A percentile compares a stretch with the other conserved stretches of the same genome.
Conservation (phyloP, 2,888 invertebrate genomes). For the Tetragonula carbonaria region DNA sequence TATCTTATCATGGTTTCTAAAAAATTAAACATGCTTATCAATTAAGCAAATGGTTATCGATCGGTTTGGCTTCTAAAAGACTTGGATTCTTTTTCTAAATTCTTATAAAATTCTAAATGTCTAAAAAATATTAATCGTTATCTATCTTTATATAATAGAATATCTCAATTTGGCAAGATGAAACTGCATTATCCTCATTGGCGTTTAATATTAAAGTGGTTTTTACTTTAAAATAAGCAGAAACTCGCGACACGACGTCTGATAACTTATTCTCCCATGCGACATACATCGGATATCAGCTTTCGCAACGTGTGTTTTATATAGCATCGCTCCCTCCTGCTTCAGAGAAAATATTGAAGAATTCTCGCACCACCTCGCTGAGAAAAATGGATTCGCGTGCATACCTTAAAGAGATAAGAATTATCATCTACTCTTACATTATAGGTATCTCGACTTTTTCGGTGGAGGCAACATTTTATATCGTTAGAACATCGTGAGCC, state of each 20-base stretch:
- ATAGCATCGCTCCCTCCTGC: constrained; percentile 40
- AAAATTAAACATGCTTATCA: too few species aligned
- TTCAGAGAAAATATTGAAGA: constrained; percentile 60
- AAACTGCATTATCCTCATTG: constrained; percentile 34
- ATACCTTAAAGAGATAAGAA: constrained; percentile 60
- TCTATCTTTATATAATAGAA: neutral
- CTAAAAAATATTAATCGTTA: too few species aligned
- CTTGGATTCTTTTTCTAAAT: too few species aligned
- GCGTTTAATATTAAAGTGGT: constrained; percentile 40
- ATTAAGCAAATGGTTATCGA: too few species aligned
- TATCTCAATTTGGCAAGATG: neutral
- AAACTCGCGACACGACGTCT: constrained; percentile 56
- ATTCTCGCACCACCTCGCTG: constrained; percentile 52
- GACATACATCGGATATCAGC: constrained; percentile 44
- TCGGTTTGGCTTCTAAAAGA: too few species aligned
- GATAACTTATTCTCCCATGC: constrained; percentile 55
- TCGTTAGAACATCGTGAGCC: constrained; percentile 1
- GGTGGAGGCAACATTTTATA: neutral
- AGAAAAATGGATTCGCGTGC: constrained; percentile 58
- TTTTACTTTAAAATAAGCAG: constrained; percentile 57
- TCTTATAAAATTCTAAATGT: too few species aligned
- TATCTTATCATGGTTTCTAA: too few species aligned
- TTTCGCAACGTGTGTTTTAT: constrained; percentile 47
- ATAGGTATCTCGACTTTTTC: neutral
- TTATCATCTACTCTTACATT: constrained; percentile 54